Evolutionary conservation across 2,797 vertebrate genomes (phyloP).

Genomic region (Alauda arvensis): DNA sequence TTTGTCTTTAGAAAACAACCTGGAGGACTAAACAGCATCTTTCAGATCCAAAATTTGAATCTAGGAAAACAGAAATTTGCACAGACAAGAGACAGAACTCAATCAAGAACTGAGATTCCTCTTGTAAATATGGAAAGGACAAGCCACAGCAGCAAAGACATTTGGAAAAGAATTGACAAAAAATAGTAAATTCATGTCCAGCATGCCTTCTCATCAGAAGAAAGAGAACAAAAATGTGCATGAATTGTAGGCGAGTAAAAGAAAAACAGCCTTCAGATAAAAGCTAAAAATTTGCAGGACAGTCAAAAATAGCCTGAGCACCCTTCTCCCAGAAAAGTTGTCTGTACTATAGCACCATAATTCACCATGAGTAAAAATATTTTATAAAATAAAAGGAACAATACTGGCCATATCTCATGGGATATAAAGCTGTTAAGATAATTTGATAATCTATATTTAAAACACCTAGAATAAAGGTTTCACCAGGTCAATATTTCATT

Average conservation of each 20-base stretch:
- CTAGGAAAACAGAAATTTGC: neutral
- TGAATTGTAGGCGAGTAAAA: neutral
- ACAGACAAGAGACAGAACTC: neutral
- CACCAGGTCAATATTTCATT: slow-evolving; percentile 47
- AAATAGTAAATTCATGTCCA: neutral
- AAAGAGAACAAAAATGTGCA: neutral
- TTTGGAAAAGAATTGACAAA: neutral
- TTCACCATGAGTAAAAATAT: neutral
- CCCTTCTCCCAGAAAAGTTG: neutral
- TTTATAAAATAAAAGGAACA: neutral
- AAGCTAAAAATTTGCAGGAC: neutral
- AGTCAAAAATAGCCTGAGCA: neutral
- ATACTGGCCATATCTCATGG: neutral
- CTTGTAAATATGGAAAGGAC: neutral
- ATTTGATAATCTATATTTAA: slow-evolving; percentile 57
- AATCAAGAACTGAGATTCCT: neutral
- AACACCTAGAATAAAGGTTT: slow-evolving; percentile 55
- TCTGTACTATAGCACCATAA: neutral
- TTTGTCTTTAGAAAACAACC: neutral
- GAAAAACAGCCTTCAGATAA: neutral
- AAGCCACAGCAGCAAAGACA: neutral
- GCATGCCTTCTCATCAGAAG: neutral
- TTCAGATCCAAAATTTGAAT: neutral
- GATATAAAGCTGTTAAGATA: slow-evolving; percentile 18
- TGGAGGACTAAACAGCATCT: neutral